Conservation (phyloP, 1,140 invertebrate species). For the Ceratitis capitata region DNA sequence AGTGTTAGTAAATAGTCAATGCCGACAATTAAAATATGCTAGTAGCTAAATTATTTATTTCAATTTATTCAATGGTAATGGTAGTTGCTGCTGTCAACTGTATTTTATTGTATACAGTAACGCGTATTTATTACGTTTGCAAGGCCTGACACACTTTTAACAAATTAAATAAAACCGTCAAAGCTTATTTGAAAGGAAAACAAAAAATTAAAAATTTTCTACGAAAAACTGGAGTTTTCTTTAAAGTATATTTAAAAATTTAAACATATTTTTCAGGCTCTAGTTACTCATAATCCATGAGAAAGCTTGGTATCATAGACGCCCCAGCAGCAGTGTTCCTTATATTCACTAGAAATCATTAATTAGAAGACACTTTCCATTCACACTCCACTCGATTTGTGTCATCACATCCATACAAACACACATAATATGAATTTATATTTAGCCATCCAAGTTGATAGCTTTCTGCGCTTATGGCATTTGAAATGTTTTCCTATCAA, state of each 20-base stretch:
- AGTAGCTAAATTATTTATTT: background rate
- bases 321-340: too few species aligned
- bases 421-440: background rate
- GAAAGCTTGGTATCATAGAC: too few species aligned
- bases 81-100: background rate
- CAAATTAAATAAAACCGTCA: too few species aligned
- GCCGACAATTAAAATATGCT: slow-evolving; percentile 2
- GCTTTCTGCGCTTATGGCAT: background rate
- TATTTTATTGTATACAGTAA: background rate
- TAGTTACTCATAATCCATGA: too few species aligned
- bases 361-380: background rate
- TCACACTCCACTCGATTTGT: background rate
- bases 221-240: too few species aligned
- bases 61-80: background rate
- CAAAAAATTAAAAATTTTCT: too few species aligned
- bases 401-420: background rate
- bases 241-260: too few species aligned
- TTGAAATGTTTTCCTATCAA: slow-evolving; percentile 25
- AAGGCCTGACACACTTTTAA: too few species aligned
- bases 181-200: too few species aligned
- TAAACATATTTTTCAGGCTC: too few species aligned
- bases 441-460: background rate
- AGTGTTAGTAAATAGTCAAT: background rate
- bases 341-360: background rate
- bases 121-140: slow-evolving; percentile 13